Percentiles rank a stretch among this genome's conserved stretches.
Conservation (phyloP, 2,113 vertebrate species). For the Dasyornis broadbenti region DNA sequence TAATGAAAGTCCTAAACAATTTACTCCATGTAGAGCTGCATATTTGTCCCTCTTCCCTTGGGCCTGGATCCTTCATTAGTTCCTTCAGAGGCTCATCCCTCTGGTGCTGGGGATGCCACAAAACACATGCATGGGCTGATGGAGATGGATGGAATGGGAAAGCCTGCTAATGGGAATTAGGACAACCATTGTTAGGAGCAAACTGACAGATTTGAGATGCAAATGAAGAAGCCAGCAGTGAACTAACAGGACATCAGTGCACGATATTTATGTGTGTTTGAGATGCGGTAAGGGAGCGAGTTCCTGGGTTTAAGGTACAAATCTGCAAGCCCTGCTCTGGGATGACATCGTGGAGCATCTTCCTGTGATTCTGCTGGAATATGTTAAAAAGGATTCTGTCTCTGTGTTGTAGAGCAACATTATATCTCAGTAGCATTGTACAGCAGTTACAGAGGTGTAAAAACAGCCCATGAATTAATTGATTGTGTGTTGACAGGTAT, state of each 20-base stretch:
- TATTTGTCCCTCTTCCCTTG: background rate
- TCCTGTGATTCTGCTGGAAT: background rate
- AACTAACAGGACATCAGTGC: background rate
- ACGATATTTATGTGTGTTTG: background rate
- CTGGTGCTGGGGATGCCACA: slow-evolving; percentile 8
- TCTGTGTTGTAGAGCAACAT: background rate
- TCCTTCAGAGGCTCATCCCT: slow-evolving; percentile 42
- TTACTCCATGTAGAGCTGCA: background rate
- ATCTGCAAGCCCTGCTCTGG: background rate
- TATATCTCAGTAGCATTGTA: background rate
- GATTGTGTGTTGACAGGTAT: background rate
- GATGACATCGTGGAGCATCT: background rate
- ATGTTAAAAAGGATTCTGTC: background rate
- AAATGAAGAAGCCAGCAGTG: background rate
- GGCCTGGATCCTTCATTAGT: slow-evolving; percentile 41
- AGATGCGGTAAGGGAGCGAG: background rate
- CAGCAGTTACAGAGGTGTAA: background rate
- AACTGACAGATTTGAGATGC: slow-evolving; percentile 25
- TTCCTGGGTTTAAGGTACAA: background rate
- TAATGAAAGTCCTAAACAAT: background rate
- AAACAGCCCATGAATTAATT: background rate
- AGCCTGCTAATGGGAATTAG: slow-evolving; percentile 22
- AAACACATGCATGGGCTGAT: background rate
- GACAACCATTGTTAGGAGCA: slow-evolving; percentile 14
- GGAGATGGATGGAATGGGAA: background rate